Evolutionary conservation across 2,797 vertebrate species (phyloP), one percentile per base, ranked within the genome.

Genomic region (Chaenodraco wilsoni): DNA sequence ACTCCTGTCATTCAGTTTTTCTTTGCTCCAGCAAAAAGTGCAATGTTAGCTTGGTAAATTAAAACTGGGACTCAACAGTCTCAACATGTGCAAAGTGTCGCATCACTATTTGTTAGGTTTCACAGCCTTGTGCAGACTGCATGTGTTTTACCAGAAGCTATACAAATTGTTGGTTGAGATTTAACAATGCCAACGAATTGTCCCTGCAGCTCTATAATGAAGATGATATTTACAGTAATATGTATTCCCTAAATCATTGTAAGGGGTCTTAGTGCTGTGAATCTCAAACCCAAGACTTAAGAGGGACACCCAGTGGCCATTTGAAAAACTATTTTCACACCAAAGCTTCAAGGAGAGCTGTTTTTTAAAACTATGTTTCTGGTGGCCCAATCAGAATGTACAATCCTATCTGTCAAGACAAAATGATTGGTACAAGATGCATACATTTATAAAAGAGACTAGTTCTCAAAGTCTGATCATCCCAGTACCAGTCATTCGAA

Each of bases 271-370:
- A 16, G 1, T 17, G 19, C 17, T 63, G 33, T 67, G 55, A 58
- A 21, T 74, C 54, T 65, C n/a, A 78, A 62, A 60, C 61, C 40
- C 4, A 67, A 82, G 69, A 84, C 77, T 65, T 68, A 60, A 84
- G 76, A 87, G 82, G 23, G 68, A 79, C 88, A 88, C 69, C 84
- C 64, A 66, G 86, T 87, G 86, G 81, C 60, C 77, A 72, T 59
- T 59, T 63, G 41, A 27, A 40, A 59, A 72, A 72, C 49, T 72
- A 9, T 46, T 27, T 21, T 9, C 27, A 5, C 27, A 31, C 12
- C 68, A 61, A 12, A 65, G 51, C 64, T 65, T 59, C 17, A 59
- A 23, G 58, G 57, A 46, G 41, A 65, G 51, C 65, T 69, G 41
- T 63, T 61, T 83, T 83, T 78, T 67, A 61, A 50, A 62, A 43